Evolutionary conservation across 2,888 invertebrate genomes (phyloP).

Genomic region (Mermis nigrescens): DNA sequence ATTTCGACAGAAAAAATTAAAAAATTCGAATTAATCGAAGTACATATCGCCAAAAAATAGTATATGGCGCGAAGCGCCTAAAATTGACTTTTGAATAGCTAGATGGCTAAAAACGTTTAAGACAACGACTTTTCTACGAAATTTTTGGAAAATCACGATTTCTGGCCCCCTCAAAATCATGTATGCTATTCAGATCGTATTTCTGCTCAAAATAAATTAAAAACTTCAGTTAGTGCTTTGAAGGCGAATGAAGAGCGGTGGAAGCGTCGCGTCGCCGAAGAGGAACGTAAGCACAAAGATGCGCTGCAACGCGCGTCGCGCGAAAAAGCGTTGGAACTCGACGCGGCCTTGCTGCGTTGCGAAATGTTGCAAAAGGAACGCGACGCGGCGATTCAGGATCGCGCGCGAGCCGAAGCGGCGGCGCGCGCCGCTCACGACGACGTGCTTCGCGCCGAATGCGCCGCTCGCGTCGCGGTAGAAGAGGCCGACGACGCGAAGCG

Average conservation of each 20-base stretch:
- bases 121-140: no score
- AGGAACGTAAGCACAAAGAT: slow-evolving; percentile 21
- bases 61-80: no score
- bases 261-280: slow-evolving; percentile 23
- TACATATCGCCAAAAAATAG: no score
- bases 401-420: no score
- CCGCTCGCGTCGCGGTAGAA: not conserved
- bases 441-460: not conserved
- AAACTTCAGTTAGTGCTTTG: not conserved
- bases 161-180: no score
- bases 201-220: no score
- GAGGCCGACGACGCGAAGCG: not conserved
- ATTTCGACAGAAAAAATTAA: no score
- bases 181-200: no score
- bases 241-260: slow-evolving; percentile 14
- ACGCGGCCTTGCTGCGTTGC: not conserved
- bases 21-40: no score
- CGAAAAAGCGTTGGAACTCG: slow-evolving; percentile 25
- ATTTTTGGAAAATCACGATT: no score
- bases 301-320: slow-evolving; percentile 19
- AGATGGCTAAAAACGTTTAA: no score
- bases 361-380: slow-evolving; percentile 7
- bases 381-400: not conserved
- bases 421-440: not conserved
- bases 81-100: no score